Conservation (phyloP, 2,797 vertebrate species). For the Periparus ater region DNA sequence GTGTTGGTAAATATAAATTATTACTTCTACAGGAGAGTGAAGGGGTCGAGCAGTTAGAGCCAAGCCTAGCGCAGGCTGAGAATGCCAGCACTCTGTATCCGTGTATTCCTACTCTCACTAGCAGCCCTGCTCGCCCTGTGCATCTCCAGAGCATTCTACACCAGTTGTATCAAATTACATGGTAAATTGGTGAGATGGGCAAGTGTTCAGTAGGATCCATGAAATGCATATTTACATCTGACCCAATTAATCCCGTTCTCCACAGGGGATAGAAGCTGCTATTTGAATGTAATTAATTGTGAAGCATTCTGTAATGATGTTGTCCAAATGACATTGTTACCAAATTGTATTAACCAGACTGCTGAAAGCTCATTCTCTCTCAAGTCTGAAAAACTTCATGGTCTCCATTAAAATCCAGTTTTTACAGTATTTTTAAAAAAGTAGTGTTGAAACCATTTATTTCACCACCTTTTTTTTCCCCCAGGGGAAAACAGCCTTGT, state of each 20-base stretch:
- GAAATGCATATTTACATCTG: constrained; percentile 64
- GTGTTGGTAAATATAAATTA: not conserved
- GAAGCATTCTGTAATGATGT: constrained; percentile 65
- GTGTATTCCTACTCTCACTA: not conserved
- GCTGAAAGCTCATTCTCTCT: constrained; percentile 3
- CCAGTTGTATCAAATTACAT: constrained; percentile 56
- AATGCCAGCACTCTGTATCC: not conserved
- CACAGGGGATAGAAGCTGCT: constrained; percentile 51
- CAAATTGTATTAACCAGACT: constrained; percentile 34
- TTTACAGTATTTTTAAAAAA: not conserved
- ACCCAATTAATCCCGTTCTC: constrained; percentile 62
- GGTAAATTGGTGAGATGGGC: constrained; percentile 60
- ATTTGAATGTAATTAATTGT: constrained; percentile 68
- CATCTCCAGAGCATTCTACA: constrained; percentile 39
- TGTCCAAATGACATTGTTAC: constrained; percentile 65
- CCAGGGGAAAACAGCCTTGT: not conserved
- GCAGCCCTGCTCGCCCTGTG: not conserved
- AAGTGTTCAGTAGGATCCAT: constrained; percentile 44
- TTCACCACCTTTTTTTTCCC: not conserved
- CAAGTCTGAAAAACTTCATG: constrained; percentile 1
- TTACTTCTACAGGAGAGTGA: not conserved
- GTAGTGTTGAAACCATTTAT: not conserved
- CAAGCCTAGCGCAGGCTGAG: not conserved
- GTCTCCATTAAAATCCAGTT: not conserved
- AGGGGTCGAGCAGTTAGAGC: not conserved